Evolutionary conservation across 2,113 vertebrate genomes (phyloP), one percentile per base, ranked within the genome.

Genomic region (Litocranius walleri): DNA sequence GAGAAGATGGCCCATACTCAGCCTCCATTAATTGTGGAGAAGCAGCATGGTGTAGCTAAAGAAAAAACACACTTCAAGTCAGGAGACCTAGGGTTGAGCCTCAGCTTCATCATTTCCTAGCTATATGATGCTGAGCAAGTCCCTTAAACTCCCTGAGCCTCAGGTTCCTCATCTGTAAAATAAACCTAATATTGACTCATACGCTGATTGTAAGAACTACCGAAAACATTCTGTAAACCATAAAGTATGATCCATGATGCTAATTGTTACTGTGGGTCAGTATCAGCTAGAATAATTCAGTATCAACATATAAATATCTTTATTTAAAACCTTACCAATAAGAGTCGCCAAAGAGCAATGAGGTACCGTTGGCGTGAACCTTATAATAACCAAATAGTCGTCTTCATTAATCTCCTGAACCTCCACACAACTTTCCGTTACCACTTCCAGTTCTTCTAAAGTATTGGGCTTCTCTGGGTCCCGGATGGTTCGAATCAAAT

Each of bases 291-390:
- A 52, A 62, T 40, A 90, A 88, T 61, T 54, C 59, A 85, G 19
- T 85, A 90, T 67, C 52, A 80, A 80, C 11, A 50, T 80, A 80
- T 33, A 33, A 50, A n/a, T 50, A 50, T 33, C 29, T 52, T 81
- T 81, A 52, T 52, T 30, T 81, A 45, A 88, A 94, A 85, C 0
- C 99, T 98, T 98, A 99, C 99, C 99, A 23, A 99, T 99, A 92
- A 99, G 99, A 2, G 99, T 99, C 1, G 99, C 99, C 98, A 99
- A 97, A 43, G 99, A 99, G 98, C 99, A 99, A 98, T 99, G 99
- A 88, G 99, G 99, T 91, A 99, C 99, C 25, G 99, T 99, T 0
- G 99, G 99, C 6, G 99, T 99, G 97, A 99, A 99, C 97, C 98
- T 99, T 98, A 99, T 99, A 74, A 99, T 98, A 61, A 99, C 99